Percentiles rank a stretch among this genome's conserved stretches.
These are phyloP conservation scores for Eupithecia tripunctaria DNA, from an alignment of 2,888 invertebrate species.

Conservation along the genomic window DNA sequence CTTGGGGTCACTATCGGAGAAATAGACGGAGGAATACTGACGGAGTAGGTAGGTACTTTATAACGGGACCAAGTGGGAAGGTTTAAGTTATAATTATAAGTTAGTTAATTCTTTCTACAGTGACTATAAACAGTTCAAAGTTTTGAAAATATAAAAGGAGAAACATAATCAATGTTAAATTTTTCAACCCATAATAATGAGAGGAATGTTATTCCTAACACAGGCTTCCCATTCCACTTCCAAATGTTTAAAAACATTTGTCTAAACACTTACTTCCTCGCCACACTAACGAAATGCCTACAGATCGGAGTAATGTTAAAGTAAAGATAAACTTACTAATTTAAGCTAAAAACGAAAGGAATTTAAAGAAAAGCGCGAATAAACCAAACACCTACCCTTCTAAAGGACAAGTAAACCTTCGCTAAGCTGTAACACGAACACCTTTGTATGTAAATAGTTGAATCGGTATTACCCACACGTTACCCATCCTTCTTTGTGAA, in stretches of 20 bases:
- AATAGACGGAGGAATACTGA: not conserved
- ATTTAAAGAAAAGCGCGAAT: not conserved
- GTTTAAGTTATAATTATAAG: not conserved
- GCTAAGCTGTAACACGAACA: constrained; percentile 49
- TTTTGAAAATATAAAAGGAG: not conserved
- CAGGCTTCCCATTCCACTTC: not conserved
- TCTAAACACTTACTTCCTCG: not conserved
- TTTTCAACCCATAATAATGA: not conserved
- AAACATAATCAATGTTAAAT: not conserved
- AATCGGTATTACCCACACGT: constrained; percentile 49
- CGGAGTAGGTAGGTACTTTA: not conserved
- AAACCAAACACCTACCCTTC: not conserved
- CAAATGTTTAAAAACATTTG: not conserved
- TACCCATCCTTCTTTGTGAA: constrained; percentile 32
- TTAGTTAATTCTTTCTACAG: not conserved
- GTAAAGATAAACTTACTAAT: not conserved
- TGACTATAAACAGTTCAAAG: not conserved
- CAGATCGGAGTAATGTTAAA: not conserved
- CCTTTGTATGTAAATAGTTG: constrained; percentile 66
- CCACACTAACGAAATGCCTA: not conserved
- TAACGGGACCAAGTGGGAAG: not conserved
- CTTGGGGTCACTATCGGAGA: constrained; percentile 10
- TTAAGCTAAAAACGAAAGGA: not conserved
- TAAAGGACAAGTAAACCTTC: constrained; percentile 27
- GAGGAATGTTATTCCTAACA: not conserved